Percentiles rank a stretch among this genome's conserved stretches.
Conservation (phyloP, 2,888 invertebrate genomes). For the Nephrotoma appendiculata region DNA sequence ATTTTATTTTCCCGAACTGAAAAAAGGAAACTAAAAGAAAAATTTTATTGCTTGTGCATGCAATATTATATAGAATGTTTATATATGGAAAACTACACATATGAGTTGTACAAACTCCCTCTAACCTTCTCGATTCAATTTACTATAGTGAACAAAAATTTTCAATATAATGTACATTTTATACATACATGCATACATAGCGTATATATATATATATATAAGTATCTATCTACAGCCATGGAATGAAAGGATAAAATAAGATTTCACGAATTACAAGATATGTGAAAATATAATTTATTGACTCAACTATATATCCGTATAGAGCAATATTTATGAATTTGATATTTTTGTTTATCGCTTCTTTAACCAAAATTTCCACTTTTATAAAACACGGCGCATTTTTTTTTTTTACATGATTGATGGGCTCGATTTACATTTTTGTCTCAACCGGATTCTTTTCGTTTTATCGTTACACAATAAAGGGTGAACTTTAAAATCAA, state of each 20-base stretch:
- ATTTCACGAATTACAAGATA: neutral
- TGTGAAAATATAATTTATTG: neutral
- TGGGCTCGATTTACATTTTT: neutral
- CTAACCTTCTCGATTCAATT: neutral
- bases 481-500: neutral
- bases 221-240: too few species aligned
- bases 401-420: neutral
- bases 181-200: neutral
- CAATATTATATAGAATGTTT: neutral
- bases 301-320: neutral
- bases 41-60: neutral
- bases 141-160: neutral
- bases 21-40: neutral
- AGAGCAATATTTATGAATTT: neutral
- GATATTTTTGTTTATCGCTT: neutral
- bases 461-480: neutral
- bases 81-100: neutral
- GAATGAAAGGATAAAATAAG: neutral
- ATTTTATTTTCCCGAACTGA: neutral
- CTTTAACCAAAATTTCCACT: neutral
- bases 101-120: neutral
- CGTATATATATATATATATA: neutral
- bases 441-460: neutral
- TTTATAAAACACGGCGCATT: neutral
- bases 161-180: neutral